Evolutionary conservation across 2,113 vertebrate genomes (phyloP).

Genomic region (Centropus unirufus): DNA sequence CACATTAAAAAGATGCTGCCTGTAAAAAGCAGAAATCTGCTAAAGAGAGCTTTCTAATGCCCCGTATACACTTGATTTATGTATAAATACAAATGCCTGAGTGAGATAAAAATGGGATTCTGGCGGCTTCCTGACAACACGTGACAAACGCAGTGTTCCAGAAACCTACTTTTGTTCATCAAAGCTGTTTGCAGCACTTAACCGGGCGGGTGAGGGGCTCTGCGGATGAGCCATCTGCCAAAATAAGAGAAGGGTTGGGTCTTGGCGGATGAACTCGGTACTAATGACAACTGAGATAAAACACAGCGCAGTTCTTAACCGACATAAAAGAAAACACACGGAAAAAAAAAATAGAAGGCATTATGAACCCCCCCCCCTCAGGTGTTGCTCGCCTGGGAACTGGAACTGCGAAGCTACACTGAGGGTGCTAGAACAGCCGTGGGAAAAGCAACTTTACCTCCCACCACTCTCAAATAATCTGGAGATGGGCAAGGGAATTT

Average conservation of each 20-base stretch:
- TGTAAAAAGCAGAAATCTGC: background rate
- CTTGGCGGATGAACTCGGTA: background rate
- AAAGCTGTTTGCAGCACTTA: constrained; percentile 67
- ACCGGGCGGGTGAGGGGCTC: constrained; percentile 72
- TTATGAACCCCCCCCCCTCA: background rate
- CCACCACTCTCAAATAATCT: background rate
- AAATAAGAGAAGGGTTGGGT: background rate
- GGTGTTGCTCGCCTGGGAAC: background rate
- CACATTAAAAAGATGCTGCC: background rate
- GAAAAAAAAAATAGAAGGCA: background rate
- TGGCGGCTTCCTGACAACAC: background rate
- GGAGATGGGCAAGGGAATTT: background rate
- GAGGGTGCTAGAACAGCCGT: fast-evolving
- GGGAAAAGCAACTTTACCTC: background rate
- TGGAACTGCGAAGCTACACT: fast-evolving
- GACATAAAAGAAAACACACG: background rate
- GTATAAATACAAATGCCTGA: background rate
- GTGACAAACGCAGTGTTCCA: background rate
- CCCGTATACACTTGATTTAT: fast-evolving
- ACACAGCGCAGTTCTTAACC: background rate
- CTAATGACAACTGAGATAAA: background rate
- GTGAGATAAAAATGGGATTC: background rate
- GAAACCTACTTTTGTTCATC: constrained; percentile 69
- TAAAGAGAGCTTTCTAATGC: background rate
- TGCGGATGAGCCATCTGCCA: constrained; percentile 79